phyloP scores from a whole-genome alignment of 2,888 invertebrate species.

The Rugalucina vietnamica region DNA sequence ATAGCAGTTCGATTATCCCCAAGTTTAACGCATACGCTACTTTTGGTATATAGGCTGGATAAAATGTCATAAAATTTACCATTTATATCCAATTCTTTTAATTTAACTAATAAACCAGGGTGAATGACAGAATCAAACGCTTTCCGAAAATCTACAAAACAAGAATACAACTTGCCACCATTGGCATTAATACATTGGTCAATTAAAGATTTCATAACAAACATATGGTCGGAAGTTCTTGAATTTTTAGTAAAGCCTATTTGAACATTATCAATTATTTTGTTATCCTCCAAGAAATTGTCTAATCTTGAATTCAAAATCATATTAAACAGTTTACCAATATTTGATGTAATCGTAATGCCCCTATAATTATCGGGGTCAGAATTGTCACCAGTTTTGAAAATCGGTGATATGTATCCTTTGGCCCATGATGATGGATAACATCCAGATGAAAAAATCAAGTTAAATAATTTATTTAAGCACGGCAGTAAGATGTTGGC shows the following conservation, averaged over 20 bases:
- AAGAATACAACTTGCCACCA: constrained; percentile 26
- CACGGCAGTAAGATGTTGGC: neutral
- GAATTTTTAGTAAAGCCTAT: constrained; percentile 34
- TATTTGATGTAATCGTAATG: constrained; percentile 14
- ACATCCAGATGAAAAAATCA: neutral
- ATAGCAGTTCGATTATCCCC: neutral
- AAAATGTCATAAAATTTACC: neutral
- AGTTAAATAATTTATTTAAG: constrained; percentile 12
- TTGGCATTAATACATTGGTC: constrained; percentile 13
- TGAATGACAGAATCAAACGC: constrained; percentile 47
- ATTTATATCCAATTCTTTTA: neutral
- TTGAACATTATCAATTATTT: constrained; percentile 25
- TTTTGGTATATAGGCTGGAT: neutral
- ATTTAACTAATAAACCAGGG: neutral
- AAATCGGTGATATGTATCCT: neutral
- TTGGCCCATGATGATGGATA: constrained; percentile 17
- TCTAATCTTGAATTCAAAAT: constrained; percentile 16
- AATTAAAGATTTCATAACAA: constrained; percentile 36
- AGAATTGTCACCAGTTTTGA: constrained; percentile 11
- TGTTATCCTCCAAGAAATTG: constrained; percentile 12
- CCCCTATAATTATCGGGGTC: constrained; percentile 38
- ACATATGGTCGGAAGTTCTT: constrained; percentile 35
- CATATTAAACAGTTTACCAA: constrained; percentile 40
- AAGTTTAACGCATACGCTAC: neutral
- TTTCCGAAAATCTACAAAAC: constrained; percentile 41